phyloP scores from a whole-genome alignment of 2,888 invertebrate genomes.

The Oligia latruncula region DNA sequence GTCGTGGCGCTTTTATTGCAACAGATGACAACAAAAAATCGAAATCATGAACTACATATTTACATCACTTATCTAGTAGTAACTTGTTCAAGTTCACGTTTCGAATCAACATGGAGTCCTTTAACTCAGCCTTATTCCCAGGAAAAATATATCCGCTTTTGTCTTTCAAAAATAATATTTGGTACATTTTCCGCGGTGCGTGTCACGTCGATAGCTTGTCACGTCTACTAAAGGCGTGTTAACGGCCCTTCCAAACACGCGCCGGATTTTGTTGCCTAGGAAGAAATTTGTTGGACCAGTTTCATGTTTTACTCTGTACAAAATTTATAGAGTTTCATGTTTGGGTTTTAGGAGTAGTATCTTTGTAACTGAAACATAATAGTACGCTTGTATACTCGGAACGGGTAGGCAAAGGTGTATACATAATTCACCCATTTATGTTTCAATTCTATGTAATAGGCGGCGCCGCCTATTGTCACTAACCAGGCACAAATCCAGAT shows the following conservation, averaged over 20 bases:
- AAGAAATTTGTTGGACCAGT: slow-evolving; percentile 25
- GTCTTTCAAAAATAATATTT: slow-evolving; percentile 40
- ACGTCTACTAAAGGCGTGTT: slow-evolving; percentile 42
- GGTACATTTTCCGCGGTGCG: slow-evolving; percentile 27
- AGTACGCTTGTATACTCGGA: no score
- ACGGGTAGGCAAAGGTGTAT: neutral
- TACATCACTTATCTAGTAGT: neutral
- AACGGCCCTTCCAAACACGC: slow-evolving; percentile 40
- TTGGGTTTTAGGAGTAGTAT: neutral
- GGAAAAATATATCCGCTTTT: slow-evolving; percentile 37
- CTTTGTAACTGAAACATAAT: neutral
- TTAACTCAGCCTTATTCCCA: neutral
- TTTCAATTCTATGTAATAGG: neutral
- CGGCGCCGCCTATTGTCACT: neutral
- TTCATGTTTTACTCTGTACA: slow-evolving; percentile 16
- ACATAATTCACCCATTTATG: neutral
- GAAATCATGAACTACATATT: neutral
- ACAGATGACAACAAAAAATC: neutral
- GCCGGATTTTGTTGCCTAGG: slow-evolving; percentile 4
- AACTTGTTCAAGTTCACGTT: neutral
- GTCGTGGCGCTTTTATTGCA: neutral
- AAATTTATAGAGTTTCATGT: neutral
- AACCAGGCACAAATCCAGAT: neutral
- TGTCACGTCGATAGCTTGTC: slow-evolving; percentile 51
- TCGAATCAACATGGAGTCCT: neutral